A percentile compares a stretch with the other conserved stretches of the same genome.
Conservation (phyloP, 2,113 vertebrate species). For the Pomatorhinus ruficollis region DNA sequence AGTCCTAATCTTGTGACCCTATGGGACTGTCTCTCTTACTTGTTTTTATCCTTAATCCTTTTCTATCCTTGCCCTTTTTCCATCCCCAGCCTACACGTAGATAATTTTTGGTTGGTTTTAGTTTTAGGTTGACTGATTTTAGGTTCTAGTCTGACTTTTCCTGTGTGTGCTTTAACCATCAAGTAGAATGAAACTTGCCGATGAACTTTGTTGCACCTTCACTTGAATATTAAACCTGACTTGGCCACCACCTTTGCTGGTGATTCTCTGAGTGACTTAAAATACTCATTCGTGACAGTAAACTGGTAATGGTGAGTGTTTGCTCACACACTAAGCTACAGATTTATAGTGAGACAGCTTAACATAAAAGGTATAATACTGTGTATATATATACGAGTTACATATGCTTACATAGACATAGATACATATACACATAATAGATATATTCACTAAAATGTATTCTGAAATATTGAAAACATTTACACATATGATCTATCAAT, state of each 20-base stretch:
- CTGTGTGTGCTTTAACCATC: background rate
- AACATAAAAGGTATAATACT: background rate
- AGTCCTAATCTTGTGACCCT: background rate
- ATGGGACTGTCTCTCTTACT: background rate
- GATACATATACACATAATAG: background rate
- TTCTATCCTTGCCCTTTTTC: background rate
- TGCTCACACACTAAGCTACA: background rate
- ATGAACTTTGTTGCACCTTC: fast-evolving
- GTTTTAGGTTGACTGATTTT: background rate
- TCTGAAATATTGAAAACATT: background rate
- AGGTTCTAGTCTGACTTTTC: background rate
- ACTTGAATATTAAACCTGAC: background rate
- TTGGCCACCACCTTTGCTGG: background rate
- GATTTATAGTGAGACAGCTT: background rate
- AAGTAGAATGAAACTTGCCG: background rate
- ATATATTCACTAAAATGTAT: background rate
- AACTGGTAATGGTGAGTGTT: background rate
- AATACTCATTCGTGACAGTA: background rate
- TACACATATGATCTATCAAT: fast-evolving
- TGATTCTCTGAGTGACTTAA: background rate
- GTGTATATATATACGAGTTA: background rate
- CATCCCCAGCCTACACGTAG: fast-evolving
- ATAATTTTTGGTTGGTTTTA: background rate
- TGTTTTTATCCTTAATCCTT: background rate
- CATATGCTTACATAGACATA: background rate